Conservation (phyloP, 1,140 invertebrate genomes). For the Nylanderia fulva region DNA sequence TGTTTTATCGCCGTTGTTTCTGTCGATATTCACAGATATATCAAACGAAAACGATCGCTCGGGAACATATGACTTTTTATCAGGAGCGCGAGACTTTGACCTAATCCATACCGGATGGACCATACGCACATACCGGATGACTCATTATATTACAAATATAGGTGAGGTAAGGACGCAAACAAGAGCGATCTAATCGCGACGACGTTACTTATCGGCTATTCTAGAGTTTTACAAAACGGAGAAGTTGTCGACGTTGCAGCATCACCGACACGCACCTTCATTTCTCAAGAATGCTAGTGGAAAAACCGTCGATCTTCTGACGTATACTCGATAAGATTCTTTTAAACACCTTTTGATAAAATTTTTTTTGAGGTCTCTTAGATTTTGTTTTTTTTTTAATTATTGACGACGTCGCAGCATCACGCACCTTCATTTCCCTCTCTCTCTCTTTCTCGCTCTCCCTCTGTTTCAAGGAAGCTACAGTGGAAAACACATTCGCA, state of each 20-base stretch:
- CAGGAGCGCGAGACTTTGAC: constrained; percentile 67
- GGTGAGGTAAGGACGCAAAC: constrained; percentile 79
- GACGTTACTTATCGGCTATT: constrained; percentile 74
- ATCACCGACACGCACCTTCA: constrained; percentile 69
- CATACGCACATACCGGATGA: constrained; percentile 76
- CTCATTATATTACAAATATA: constrained; percentile 81
- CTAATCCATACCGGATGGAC: constrained; percentile 80
- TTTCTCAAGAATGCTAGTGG: no score
- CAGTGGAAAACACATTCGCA: background rate
- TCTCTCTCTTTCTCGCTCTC: background rate
- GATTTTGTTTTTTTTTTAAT: no score
- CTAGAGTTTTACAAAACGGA: constrained; percentile 66
- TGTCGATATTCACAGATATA: constrained; percentile 15
- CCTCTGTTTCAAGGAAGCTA: constrained; percentile 21
- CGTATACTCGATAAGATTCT: no score
- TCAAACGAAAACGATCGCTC: constrained; percentile 39
- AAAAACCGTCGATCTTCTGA: no score
- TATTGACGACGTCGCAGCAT: constrained; percentile 81
- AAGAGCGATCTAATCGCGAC: constrained; percentile 81
- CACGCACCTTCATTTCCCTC: constrained; percentile 35
- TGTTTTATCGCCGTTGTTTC: constrained; percentile 72
- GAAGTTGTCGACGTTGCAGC: constrained; percentile 80
- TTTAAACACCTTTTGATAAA: no score
- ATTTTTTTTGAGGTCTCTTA: no score
- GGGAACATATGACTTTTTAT: constrained; percentile 71